These are phyloP conservation scores for Sarotherodon lohbergeri DNA, from an alignment of 2,113 vertebrate species.

Conservation along the genomic window DNA sequence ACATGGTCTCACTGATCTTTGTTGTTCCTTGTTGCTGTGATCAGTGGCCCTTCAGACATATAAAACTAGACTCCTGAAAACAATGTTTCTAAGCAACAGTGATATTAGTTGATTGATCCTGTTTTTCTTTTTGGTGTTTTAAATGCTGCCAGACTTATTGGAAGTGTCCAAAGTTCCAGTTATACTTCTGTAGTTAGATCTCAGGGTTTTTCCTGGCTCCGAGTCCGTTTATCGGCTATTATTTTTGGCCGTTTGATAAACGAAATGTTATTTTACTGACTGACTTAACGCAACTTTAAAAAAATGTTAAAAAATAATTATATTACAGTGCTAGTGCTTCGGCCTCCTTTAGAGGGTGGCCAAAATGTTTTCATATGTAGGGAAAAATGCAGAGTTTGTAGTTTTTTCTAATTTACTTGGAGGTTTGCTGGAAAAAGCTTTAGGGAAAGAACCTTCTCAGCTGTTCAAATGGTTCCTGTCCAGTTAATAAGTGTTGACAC, in stretches of 20 bases:
- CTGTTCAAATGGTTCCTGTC: background rate
- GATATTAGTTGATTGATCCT: background rate
- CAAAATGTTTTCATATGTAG: background rate
- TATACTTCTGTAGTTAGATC: background rate
- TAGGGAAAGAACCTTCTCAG: background rate
- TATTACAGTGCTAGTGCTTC: background rate
- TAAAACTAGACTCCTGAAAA: background rate
- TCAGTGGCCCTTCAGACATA: background rate
- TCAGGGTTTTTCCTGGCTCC: background rate
- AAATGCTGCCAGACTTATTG: background rate
- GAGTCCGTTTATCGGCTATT: background rate
- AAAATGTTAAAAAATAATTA: background rate
- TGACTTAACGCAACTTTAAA: background rate
- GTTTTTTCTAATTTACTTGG: background rate
- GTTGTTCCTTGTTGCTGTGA: background rate
- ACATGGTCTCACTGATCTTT: background rate
- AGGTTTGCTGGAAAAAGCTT: background rate
- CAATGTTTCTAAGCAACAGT: background rate
- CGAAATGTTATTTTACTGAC: background rate
- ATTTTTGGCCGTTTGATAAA: background rate
- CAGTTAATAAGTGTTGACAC: background rate
- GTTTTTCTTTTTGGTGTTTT: background rate
- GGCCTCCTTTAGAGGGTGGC: background rate
- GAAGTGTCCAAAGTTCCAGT: background rate
- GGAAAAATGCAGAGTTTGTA: background rate